Percentiles rank a stretch among this genome's conserved stretches.
These are phyloP conservation scores for Pachypsylla venusta DNA, from an alignment of 1,140 invertebrate species.

Conservation along the genomic window DNA sequence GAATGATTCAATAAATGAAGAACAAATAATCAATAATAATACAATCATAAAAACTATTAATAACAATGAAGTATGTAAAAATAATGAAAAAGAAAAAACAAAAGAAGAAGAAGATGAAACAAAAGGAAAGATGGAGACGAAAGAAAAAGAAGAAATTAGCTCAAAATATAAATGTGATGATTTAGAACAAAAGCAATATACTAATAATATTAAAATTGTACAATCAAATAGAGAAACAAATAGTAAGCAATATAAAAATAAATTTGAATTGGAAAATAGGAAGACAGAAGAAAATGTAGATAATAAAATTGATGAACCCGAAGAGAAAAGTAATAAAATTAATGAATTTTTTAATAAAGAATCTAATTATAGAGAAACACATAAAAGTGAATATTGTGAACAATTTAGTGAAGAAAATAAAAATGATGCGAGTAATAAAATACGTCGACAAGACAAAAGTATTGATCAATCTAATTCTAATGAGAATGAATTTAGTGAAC, in stretches of 20 bases:
- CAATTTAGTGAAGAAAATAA: slow-evolving; percentile 9
- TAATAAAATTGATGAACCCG: not conserved
- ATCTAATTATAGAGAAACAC: not conserved
- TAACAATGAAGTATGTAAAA: not conserved
- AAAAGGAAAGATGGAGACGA: not conserved
- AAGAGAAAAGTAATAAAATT: not conserved
- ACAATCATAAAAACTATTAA: not conserved
- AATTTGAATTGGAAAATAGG: not conserved
- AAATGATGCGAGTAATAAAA: no score
- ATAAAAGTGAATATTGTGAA: slow-evolving; percentile 3
- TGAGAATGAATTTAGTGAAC: no score
- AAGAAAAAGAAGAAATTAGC: not conserved
- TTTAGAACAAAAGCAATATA: not conserved
- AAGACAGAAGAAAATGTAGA: not conserved
- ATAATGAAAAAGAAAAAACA: not conserved
- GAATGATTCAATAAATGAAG: not conserved
- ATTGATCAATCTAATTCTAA: no score
- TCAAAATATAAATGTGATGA: slow-evolving; percentile 1
- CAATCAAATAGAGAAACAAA: not conserved
- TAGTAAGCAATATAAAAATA: slow-evolving; percentile 5
- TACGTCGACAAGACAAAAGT: no score
- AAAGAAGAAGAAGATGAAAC: not conserved
- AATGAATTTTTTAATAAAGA: not conserved
- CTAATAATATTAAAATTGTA: slow-evolving; percentile 10
- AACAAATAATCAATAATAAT: not conserved